Conservation (phyloP, 2,888 invertebrate species). For the Drosophila putrida region DNA sequence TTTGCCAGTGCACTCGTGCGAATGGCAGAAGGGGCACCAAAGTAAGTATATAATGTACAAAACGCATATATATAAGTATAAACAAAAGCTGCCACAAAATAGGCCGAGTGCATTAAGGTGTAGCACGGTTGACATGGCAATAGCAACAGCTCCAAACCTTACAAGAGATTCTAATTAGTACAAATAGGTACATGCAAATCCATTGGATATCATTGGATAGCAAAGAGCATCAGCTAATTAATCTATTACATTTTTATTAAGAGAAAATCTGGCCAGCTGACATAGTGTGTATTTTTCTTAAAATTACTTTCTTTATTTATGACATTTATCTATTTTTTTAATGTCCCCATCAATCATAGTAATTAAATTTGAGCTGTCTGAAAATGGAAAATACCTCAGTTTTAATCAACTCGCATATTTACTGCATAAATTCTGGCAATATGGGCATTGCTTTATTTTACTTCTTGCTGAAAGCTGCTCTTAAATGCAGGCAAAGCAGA, state of each 20-base stretch:
- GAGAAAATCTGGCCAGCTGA: not conserved
- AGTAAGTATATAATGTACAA: slow-evolving; percentile 50
- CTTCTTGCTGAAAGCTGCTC: slow-evolving; percentile 46
- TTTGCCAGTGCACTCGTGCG: slow-evolving; percentile 59
- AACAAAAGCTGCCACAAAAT: slow-evolving; percentile 59
- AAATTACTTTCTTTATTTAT: not conserved
- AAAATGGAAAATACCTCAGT: slow-evolving; percentile 2
- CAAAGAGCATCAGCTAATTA: slow-evolving; percentile 14
- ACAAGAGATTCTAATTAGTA: slow-evolving; percentile 42
- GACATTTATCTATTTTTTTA: not conserved
- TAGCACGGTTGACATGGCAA: slow-evolving; percentile 35
- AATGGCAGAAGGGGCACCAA: slow-evolving; percentile 34
- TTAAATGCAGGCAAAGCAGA: slow-evolving; percentile 32
- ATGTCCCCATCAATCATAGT: slow-evolving; percentile 17
- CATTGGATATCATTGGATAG: slow-evolving; percentile 19
- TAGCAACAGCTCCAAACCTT: slow-evolving; percentile 14
- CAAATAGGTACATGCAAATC: slow-evolving; percentile 6
- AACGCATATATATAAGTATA: slow-evolving; percentile 55
- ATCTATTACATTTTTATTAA: slow-evolving; percentile 10
- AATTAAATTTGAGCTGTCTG: slow-evolving; percentile 1
- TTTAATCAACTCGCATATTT: slow-evolving; percentile 56
- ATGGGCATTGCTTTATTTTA: slow-evolving; percentile 31
- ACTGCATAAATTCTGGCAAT: slow-evolving; percentile 16
- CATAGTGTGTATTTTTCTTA: not conserved
- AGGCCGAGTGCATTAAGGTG: slow-evolving; percentile 53